Conservation (phyloP, 2,888 invertebrate genomes). For the Gandaritis pyraliata region DNA sequence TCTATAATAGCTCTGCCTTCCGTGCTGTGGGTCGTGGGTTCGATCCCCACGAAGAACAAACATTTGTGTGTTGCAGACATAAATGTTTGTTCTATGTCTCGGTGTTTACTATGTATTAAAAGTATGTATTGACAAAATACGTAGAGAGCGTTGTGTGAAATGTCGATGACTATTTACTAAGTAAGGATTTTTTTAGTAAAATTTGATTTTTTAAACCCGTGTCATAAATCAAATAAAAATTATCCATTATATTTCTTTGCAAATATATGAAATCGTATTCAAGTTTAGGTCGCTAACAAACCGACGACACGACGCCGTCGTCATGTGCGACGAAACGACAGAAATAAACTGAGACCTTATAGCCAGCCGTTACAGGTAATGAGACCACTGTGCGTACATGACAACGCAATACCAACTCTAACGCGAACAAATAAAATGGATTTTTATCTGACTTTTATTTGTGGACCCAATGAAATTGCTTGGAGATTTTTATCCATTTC, state of each 20-base stretch:
- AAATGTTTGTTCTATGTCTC: too few relatives aligned
- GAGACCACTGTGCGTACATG: conserved; percentile 44
- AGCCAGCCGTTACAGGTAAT: conserved; percentile 61
- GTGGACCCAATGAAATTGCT: conserved; percentile 31
- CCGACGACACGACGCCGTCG: conserved; percentile 10
- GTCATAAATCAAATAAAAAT: neutral
- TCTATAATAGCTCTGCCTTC: too few relatives aligned
- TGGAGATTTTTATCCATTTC: conserved; percentile 41
- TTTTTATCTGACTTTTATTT: conserved; percentile 31
- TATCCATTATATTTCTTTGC: neutral
- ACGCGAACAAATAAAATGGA: conserved; percentile 31
- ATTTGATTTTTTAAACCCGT: neutral
- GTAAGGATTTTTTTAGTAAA: too few relatives aligned
- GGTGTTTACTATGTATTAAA: too few relatives aligned
- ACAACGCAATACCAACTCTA: conserved; percentile 45
- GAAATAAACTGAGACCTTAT: conserved; percentile 65
- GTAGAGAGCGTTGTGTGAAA: too few relatives aligned
- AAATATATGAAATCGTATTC: neutral
- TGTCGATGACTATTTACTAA: too few relatives aligned
- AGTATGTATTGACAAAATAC: too few relatives aligned
- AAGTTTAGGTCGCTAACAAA: neutral
- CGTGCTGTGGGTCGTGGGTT: too few relatives aligned
- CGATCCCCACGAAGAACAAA: too few relatives aligned
- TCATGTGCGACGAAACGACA: conserved; percentile 58
- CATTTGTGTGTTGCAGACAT: too few relatives aligned